Evolutionary conservation across 2,113 vertebrate species (phyloP), one percentile per base, ranked within the genome.

Genomic region (Scomber japonicus): DNA sequence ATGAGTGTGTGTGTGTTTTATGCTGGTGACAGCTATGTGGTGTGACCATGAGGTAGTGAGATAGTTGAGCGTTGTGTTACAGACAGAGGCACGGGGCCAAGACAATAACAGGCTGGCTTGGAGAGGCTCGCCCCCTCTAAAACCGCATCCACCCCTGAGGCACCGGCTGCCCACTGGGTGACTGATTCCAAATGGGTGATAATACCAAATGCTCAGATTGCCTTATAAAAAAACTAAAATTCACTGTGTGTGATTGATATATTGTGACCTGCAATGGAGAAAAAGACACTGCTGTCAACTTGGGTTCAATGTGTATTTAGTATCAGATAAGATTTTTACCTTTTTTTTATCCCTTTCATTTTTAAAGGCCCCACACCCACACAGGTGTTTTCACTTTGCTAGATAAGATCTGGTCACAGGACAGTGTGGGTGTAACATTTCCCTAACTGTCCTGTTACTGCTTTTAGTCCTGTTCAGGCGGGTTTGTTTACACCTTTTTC

Each of bases 11-110:
- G 57, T 66, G 56, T 21, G 92, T 88, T 78, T 87, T 24, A 70
- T 75, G 81, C 76, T 78, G 46, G 71, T 93, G 94, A 94, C 94
- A 95, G 86, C 89, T 91, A 95, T 92, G 93, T 81, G 72, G 81
- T 89, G 86, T 84, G 87, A 90, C 82, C 70, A 81, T 78, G 93
- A 91, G 87, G 86, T 85, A 84, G 82, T 80, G 88, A 84, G 71
- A 75, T 81, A 78, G 85, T 64, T 65, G 40, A 82, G 88, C 59
- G 49, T 92, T 86, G 66, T 80, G 89, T 93, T 92, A 84, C 92
- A 56, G 69, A 81, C 65, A 55, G 56, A 80, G 79, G 67, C 75
- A 15, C 45, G 44, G 45, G 70, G 73, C 74, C 50, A 62, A 69
- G 65, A 88, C 69, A 74, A 70, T 62, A 80, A 78, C 79, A 74